phyloP scores from a whole-genome alignment of 2,797 vertebrate genomes.

The Rhabdophis nuchalis region DNA sequence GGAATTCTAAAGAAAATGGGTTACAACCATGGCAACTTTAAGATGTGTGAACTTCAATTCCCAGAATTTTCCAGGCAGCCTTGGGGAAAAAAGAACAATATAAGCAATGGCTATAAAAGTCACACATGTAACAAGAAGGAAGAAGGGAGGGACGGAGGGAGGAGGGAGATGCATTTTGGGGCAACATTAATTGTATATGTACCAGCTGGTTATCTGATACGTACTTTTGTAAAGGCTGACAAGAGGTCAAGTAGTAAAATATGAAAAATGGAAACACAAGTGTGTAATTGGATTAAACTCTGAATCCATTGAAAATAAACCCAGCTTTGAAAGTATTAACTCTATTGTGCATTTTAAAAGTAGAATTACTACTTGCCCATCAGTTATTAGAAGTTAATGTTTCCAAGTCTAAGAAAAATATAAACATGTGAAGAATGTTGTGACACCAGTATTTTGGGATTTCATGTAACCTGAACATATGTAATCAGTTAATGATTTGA shows the following conservation, averaged over 20 bases:
- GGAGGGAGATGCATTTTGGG: not conserved
- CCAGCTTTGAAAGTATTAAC: not conserved
- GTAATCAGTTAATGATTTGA: not conserved
- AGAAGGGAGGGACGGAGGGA: not conserved
- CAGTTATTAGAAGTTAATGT: not conserved
- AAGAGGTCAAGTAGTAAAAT: not conserved
- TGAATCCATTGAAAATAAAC: not conserved
- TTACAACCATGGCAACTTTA: not conserved
- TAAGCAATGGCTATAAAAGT: not conserved
- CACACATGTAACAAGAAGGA: not conserved
- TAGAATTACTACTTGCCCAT: not conserved
- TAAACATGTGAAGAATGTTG: slow-evolving; percentile 2
- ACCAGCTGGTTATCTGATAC: not conserved
- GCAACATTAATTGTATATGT: not conserved
- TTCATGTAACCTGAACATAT: not conserved
- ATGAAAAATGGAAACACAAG: not conserved
- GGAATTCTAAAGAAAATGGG: not conserved
- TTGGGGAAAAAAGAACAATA: not conserved
- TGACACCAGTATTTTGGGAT: not conserved
- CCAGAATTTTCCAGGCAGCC: not conserved
- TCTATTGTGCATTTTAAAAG: not conserved
- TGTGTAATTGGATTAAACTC: not conserved
- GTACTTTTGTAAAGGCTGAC: not conserved
- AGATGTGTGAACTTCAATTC: not conserved
- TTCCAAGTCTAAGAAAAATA: not conserved